Evolutionary conservation across 2,888 invertebrate species (phyloP), one percentile per base, ranked within the genome.

Genomic region (Leptinotarsa tumamoca): DNA sequence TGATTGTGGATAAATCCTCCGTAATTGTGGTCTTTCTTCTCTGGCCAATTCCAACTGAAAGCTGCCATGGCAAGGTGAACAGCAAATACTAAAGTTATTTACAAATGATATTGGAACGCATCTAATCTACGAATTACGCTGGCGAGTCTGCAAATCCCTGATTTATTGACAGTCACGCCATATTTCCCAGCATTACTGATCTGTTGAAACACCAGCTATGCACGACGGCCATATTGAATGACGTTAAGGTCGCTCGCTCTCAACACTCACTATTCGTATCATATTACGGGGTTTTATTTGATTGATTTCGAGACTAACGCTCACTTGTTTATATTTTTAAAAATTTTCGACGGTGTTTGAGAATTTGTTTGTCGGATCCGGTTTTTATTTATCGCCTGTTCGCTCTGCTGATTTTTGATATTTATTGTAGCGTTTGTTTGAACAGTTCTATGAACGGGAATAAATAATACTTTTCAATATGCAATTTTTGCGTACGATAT

Each of bases 81-180:
- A 82, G 85, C 85, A 85, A 83, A 82, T 83, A 84, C 85, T 85
- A 85, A 86, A 86, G 86, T 86, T 85, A 86, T 86, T 86, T 86
- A 85, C 85, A 78, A 80, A 82, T 80, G 80, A 80, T 84, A 83
- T 85, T 81, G 81, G 75, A 81, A 81, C 83, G 78, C 83, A 84
- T 86, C 84, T 86, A 87, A 87, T 87, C 87, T 86, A 84, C 87
- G 86, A 87, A 86, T 87, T 87, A 86, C 87, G 85, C 83, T 82
- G 84, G 85, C 84, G 83, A 82, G 74, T 79, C 43, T 63, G 49
- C 56, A 86, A 82, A 86, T 86, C 86, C 85, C 77, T 86, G 85
- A 87, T 87, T 86, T 87, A 87, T 86, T 83, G 85, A 80, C 80
- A 81, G 75, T 67, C 66, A 73, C 73, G 78, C 77, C 86, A 84